These are phyloP conservation scores for Mya arenaria DNA, from an alignment of 1,140 invertebrate species.

Conservation along the genomic window DNA sequence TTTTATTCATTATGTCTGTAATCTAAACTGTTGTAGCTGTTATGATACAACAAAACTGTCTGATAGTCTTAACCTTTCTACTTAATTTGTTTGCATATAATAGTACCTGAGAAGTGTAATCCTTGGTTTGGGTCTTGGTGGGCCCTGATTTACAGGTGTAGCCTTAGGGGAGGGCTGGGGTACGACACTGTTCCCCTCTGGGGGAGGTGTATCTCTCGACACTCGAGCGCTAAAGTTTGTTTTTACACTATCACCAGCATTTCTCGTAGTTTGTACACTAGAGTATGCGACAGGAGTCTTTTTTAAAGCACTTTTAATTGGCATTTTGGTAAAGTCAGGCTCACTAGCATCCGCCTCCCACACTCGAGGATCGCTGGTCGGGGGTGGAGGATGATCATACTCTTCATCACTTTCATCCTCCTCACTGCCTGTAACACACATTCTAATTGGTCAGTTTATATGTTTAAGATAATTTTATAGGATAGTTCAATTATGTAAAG, in stretches of 20 bases:
- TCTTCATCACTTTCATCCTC: conserved; percentile 54
- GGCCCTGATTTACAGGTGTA: conserved; percentile 57
- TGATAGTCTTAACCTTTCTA: no score
- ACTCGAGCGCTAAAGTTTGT: conserved; percentile 51
- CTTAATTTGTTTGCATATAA: no score
- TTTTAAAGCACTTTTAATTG: conserved; percentile 79
- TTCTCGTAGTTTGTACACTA: conserved; percentile 10
- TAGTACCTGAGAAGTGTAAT: conserved; percentile 53
- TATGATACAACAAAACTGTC: no score
- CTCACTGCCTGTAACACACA: neutral
- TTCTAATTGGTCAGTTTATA: no score
- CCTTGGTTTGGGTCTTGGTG: conserved; percentile 60
- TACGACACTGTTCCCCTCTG: conserved; percentile 2
- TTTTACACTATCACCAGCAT: conserved; percentile 54
- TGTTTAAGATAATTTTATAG: no score
- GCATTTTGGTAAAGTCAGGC: conserved; percentile 73
- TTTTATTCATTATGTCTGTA: no score
- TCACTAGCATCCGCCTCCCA: conserved; percentile 72
- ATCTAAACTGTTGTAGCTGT: no score
- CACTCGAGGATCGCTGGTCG: conserved; percentile 22
- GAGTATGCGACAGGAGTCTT: conserved; percentile 24
- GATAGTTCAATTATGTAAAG: no score
- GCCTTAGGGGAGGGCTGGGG: conserved; percentile 61
- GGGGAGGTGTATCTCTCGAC: conserved; percentile 19
- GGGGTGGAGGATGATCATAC: conserved; percentile 17